Evolutionary conservation across 2,797 vertebrate genomes (phyloP).

Genomic region (Gymnodraco acuticeps): DNA sequence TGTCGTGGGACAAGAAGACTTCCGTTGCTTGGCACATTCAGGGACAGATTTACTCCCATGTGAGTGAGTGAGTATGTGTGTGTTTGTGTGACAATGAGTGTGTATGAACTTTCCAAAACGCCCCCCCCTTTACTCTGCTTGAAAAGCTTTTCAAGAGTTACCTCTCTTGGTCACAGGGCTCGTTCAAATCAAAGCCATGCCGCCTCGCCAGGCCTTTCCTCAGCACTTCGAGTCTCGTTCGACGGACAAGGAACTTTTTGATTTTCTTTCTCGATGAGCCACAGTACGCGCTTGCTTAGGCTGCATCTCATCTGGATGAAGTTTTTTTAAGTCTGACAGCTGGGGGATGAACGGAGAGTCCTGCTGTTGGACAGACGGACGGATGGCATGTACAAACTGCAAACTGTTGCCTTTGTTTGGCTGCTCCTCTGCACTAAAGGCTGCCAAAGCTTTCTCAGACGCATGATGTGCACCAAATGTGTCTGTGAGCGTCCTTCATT

Average conservation of each 20-base stretch:
- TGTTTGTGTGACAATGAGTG: neutral
- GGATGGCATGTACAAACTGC: constrained; percentile 34
- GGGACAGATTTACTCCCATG: constrained; percentile 64
- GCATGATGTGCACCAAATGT: constrained; percentile 63
- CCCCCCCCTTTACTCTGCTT: constrained; percentile 72
- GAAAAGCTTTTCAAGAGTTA: constrained; percentile 70
- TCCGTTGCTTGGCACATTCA: constrained; percentile 65
- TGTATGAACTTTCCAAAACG: constrained; percentile 24
- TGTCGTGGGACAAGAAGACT: constrained; percentile 47
- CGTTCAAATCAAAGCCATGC: constrained; percentile 74
- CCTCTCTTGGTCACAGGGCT: constrained; percentile 79
- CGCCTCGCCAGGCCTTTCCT: constrained; percentile 51
- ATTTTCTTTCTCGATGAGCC: constrained; percentile 26
- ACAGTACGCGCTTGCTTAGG: constrained; percentile 12
- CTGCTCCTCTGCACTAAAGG: constrained; percentile 46
- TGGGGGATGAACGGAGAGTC: neutral
- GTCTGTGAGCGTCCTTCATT: constrained; percentile 57
- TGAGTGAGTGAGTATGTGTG: constrained; percentile 7
- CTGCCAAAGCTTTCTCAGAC: constrained; percentile 77
- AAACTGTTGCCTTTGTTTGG: constrained; percentile 42
- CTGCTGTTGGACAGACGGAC: constrained; percentile 5
- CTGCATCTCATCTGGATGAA: constrained; percentile 14
- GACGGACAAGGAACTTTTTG: constrained; percentile 11
- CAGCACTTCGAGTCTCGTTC: constrained; percentile 57
- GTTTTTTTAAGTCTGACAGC: constrained; percentile 32